These are phyloP conservation scores for Pogonognathellus flavescens DNA, from an alignment of 1,140 invertebrate species.

Conservation along the genomic window DNA sequence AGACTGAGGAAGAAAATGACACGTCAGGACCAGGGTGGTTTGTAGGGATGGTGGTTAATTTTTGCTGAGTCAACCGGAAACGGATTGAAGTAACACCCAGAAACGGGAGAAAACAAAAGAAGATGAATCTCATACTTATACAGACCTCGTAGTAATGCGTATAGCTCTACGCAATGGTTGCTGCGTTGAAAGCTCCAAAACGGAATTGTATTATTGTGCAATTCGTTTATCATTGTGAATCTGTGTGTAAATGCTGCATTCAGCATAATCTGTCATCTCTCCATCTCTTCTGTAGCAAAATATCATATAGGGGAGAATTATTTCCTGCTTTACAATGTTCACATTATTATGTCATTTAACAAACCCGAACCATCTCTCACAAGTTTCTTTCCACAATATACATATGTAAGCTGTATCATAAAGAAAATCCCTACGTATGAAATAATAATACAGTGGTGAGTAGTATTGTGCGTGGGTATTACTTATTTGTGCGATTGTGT, in stretches of 20 bases:
- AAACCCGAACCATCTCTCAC: too few relatives aligned
- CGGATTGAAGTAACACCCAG: background rate
- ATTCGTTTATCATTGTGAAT: background rate
- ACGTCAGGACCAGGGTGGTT: background rate
- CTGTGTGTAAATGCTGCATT: constrained; percentile 4
- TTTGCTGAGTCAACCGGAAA: constrained; percentile 28
- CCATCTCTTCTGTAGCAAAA: background rate
- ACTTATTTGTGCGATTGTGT: background rate
- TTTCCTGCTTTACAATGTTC: background rate
- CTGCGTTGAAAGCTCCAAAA: background rate
- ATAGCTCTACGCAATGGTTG: too few relatives aligned
- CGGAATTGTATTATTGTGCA: background rate
- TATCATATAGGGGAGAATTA: constrained; percentile 16
- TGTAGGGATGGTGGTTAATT: background rate
- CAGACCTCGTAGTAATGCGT: too few relatives aligned
- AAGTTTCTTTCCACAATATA: too few relatives aligned
- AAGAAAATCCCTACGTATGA: too few relatives aligned
- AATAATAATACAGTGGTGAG: background rate
- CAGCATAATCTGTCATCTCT: constrained; percentile 17
- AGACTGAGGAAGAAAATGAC: too few relatives aligned
- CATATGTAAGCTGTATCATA: too few relatives aligned
- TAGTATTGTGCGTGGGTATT: background rate
- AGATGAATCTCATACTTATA: too few relatives aligned
- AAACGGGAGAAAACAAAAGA: background rate
- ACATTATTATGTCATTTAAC: too few relatives aligned